Base-by-base conservation (phyloP, 2,888 invertebrate genomes). In the Chaetoderma sp. region DNA sequence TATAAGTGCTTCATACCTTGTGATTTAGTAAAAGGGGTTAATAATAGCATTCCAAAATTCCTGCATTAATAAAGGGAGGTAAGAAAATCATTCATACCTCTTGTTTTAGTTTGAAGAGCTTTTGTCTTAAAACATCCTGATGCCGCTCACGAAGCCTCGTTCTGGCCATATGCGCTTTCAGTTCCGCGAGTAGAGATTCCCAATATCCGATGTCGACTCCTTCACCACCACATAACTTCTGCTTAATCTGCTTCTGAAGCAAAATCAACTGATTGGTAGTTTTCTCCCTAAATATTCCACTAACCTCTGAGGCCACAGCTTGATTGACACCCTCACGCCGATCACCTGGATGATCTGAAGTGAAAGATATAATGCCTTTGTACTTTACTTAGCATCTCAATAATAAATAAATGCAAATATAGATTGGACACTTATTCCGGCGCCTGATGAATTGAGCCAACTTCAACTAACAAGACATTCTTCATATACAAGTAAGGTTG, bases 141-240 rank as follows among this genome's bases (percentile, higher is more conserved):
- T 99, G 98, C 0, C 94, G 90, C 87, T 98, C 98, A 60, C 95
- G 89, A 13, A 99, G 89, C 33, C 98, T 90, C 0, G 96, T 95
- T 78, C 96, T 90, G 0, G 97, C 94, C 92, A 95, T 95, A 86
- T 96, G 95, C 5, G 96, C 97, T 91, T 95, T 96, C 10, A 99
- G 89, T 86, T 97, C 96, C n/a, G 94, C 94, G 36, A 97, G 89
- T 71, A 99, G 88, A 54, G 95, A 94, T 88, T 99, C 98, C 98
- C 98, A 99, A 88, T 98, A 99, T 50, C 95, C 95, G 70, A 98
- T 93, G 88, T 98, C 98, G 50, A 97, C 92, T 18, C 96, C 96
- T 87, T 94, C 96, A 49, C 91, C 91, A 0, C 93, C 92, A 76
- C 90, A 90, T 67, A 98, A 93, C 88, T 97, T 98, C 18, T 89